Conservation (phyloP, 2,888 invertebrate genomes). For the Xestia c-nigrum region DNA sequence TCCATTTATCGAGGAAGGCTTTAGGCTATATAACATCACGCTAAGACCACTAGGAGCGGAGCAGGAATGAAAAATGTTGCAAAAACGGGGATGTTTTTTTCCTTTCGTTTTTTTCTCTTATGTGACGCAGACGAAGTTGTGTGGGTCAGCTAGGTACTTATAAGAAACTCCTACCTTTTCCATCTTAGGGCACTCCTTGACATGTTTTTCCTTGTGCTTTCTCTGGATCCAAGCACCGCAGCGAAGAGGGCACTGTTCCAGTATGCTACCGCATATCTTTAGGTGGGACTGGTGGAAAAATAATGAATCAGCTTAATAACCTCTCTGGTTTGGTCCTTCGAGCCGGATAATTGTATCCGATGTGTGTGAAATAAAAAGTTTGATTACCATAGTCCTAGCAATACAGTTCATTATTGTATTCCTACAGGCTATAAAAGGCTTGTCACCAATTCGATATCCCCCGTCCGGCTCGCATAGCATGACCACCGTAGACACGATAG, state of each 20-base stretch:
- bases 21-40: too few species aligned
- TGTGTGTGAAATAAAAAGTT: not conserved
- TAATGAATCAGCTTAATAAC: not conserved
- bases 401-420: not conserved
- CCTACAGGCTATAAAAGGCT: not conserved
- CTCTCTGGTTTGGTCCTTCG: conserved; percentile 3
- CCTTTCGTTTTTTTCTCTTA: too few species aligned
- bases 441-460: not conserved
- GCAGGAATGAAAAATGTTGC: too few species aligned
- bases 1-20: too few species aligned
- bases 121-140: too few species aligned
- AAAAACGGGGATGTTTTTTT: too few species aligned
- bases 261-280: conserved; percentile 93
- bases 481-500: too few species aligned
- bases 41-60: too few species aligned
- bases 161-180: conserved; percentile 78
- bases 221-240: conserved; percentile 93
- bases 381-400: not conserved
- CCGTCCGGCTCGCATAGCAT: too few species aligned
- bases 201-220: conserved; percentile 91
- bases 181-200: conserved; percentile 84
- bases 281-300: conserved; percentile 90
- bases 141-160: too few species aligned
- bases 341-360: conserved; percentile 7
- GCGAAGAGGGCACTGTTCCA: conserved; percentile 93